These are phyloP conservation scores for Hydropotes inermis DNA, from an alignment of 2,113 vertebrate species.

Conservation along the genomic window DNA sequence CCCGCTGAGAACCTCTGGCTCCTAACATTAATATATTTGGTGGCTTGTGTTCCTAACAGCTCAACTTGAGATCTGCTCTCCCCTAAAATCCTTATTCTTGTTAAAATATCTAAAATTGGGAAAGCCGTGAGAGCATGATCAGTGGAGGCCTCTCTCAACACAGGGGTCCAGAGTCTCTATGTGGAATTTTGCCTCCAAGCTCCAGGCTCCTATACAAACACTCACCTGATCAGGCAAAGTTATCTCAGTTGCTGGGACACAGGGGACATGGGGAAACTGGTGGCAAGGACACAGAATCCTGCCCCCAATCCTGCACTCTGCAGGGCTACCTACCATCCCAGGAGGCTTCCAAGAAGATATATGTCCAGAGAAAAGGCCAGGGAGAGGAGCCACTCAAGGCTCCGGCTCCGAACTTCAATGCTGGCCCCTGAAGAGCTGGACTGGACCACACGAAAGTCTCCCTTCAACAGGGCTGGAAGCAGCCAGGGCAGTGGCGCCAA, in stretches of 20 bases:
- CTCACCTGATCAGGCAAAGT: neutral
- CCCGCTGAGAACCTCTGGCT: neutral
- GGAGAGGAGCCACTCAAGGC: neutral
- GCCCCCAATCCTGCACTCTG: neutral
- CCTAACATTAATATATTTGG: neutral
- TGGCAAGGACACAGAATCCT: neutral
- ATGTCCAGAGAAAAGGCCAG: neutral
- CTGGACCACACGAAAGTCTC: neutral
- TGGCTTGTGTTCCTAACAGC: neutral
- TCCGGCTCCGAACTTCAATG: neutral
- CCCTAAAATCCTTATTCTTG: neutral
- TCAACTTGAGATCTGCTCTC: neutral
- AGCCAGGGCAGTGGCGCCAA: neutral
- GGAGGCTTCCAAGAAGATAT: neutral
- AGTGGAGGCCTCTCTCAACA: neutral
- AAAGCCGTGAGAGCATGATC: neutral
- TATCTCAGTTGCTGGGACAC: neutral
- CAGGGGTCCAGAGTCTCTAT: neutral
- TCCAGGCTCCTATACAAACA: neutral
- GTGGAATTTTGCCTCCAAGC: neutral
- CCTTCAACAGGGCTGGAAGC: neutral
- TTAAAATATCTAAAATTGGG: neutral
- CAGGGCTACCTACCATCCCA: neutral
- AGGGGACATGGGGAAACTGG: neutral
- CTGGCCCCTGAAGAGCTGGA: neutral